Conservation (phyloP, 1,140 invertebrate genomes). For the Anastatus disparis region DNA sequence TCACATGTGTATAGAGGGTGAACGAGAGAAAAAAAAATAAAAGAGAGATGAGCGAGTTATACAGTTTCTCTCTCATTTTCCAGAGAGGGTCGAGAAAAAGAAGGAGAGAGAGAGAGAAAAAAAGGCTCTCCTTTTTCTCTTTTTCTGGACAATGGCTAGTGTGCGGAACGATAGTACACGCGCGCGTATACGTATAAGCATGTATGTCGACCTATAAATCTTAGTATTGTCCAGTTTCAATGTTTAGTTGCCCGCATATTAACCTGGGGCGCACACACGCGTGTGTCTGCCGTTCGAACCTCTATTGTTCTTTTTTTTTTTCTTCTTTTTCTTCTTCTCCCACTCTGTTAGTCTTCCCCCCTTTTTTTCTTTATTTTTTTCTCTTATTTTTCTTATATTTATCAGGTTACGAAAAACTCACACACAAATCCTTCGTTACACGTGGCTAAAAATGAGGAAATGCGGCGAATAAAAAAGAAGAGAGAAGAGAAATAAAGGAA, state of each 20-base stretch:
- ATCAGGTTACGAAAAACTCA: slow-evolving; percentile 55
- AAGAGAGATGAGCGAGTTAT: no score
- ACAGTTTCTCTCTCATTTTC: no score
- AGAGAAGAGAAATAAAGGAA: no score
- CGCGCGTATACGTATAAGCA: no score
- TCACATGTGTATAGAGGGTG: no score
- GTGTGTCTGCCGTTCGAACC: slow-evolving; percentile 54
- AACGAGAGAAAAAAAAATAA: not conserved
- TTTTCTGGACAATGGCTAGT: slow-evolving; percentile 51
- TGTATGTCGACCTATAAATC: slow-evolving; percentile 63
- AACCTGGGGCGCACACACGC: slow-evolving; percentile 59
- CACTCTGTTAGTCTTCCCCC: not conserved
- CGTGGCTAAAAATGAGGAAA: no score
- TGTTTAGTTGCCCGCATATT: slow-evolving; percentile 67
- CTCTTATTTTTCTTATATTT: slow-evolving; percentile 58
- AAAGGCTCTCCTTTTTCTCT: no score
- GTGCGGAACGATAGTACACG: no score
- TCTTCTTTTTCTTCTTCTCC: slow-evolving; percentile 48
- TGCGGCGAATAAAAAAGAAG: no score
- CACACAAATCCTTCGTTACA: slow-evolving; percentile 30
- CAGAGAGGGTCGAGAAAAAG: not conserved
- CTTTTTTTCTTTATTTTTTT: slow-evolving; percentile 46
- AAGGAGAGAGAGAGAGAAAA: not conserved
- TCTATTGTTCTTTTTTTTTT: slow-evolving; percentile 55
- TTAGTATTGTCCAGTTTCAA: slow-evolving; percentile 61